Evolutionary conservation across 2,888 invertebrate genomes (phyloP).

Genomic region (Andrena praecox): DNA sequence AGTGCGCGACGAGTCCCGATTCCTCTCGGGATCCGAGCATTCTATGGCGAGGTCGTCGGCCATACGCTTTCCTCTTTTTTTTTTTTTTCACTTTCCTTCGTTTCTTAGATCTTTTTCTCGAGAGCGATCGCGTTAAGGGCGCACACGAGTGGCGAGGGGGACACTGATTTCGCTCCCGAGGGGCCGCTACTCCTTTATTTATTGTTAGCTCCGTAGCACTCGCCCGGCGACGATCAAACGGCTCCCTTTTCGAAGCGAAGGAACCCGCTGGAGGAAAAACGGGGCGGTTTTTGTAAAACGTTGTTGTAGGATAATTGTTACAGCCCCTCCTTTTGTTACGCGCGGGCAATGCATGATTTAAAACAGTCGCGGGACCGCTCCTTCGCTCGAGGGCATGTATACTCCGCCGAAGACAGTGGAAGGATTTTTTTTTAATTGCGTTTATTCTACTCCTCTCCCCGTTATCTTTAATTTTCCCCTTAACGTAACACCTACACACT

Average conservation of each 20-base stretch:
- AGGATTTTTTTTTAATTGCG: slow-evolving; percentile 1
- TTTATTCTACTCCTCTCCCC: neutral
- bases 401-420: neutral
- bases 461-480: neutral
- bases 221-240: slow-evolving; percentile 8
- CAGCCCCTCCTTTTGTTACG: slow-evolving; percentile 41
- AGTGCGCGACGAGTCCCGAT: slow-evolving; percentile 43
- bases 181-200: slow-evolving; percentile 30
- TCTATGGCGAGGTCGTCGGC: slow-evolving; percentile 7
- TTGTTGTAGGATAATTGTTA: slow-evolving; percentile 57
- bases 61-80: neutral
- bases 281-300: slow-evolving; percentile 21
- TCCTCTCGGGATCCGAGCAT: neutral
- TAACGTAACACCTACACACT: slow-evolving; percentile 20
- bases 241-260: slow-evolving; percentile 9
- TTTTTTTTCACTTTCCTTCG: neutral
- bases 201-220: slow-evolving; percentile 26
- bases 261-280: slow-evolving; percentile 7
- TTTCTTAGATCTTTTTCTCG: neutral
- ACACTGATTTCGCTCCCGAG: neutral
- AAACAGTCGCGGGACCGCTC: slow-evolving; percentile 5
- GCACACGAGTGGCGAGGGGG: neutral
- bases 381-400: slow-evolving; percentile 20
- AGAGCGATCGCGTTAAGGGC: neutral
- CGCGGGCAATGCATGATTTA: neutral